phyloP scores from a whole-genome alignment of 2,888 invertebrate genomes.

The Monopis laevigella region DNA sequence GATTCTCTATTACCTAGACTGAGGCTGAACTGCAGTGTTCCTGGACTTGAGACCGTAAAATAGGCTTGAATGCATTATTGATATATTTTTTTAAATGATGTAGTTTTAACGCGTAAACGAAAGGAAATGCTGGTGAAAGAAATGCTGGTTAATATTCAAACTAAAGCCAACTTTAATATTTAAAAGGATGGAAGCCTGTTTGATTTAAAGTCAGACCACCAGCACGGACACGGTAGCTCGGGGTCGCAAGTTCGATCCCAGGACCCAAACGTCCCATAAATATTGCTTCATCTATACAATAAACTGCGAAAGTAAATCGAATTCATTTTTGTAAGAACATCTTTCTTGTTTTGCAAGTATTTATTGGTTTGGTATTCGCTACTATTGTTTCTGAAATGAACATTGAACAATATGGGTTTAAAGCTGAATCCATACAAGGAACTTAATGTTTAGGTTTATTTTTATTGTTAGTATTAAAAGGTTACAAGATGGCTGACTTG shows the following conservation, averaged over 20 bases:
- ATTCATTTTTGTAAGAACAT: conserved; percentile 37
- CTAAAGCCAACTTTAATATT: background rate
- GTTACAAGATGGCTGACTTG: too few species aligned
- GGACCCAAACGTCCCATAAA: conserved; percentile 38
- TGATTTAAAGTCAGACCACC: conserved; percentile 35
- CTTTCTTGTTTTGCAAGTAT: conserved; percentile 25
- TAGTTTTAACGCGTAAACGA: too few species aligned
- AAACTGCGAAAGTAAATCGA: conserved; percentile 26
- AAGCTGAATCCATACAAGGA: too few species aligned
- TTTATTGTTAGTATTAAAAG: too few species aligned
- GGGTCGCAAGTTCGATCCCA: conserved; percentile 44
- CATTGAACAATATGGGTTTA: conserved; percentile 7
- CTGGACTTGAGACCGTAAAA: too few species aligned
- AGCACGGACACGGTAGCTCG: conserved; percentile 46
- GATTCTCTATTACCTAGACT: too few species aligned
- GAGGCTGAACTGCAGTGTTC: too few species aligned
- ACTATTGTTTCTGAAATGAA: conserved; percentile 33
- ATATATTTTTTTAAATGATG: too few species aligned
- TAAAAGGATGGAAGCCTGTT: background rate
- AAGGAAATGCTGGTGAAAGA: too few species aligned
- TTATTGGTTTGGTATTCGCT: conserved; percentile 42
- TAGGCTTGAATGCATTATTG: too few species aligned
- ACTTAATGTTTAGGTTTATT: too few species aligned
- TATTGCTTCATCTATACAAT: conserved; percentile 46
- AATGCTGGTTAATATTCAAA: too few species aligned